Evolutionary conservation across 2,888 invertebrate species (phyloP), one percentile per base, ranked within the genome.

Genomic region (Dermolepida albohirtum): DNA sequence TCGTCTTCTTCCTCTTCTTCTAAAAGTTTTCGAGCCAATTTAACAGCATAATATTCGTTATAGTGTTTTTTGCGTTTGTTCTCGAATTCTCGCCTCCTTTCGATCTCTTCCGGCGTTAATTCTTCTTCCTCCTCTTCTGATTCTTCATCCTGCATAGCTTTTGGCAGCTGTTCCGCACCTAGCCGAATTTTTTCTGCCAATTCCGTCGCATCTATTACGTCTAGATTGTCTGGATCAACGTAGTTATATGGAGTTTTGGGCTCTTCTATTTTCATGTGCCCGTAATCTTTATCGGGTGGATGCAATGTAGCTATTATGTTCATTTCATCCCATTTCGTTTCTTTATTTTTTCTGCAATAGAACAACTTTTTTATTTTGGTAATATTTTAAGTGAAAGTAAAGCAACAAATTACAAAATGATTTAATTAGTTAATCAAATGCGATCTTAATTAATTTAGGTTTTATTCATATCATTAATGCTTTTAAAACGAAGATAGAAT

Each of bases 231-330:
- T 49, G 86, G 83, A 17, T 78, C 78, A 72, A 84, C 84, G 74
- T 88, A 89, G 81, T 89, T 89, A 78, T 89, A 94, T 0, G 99
- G 99, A 27, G 99, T 99, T 84, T 98, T 98, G 1, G 99, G 98
- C 84, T 99, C 99, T 78, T 96, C 95, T 73, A 94, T 91, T 85
- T 98, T 99, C 97, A 98, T 98, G 80, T 97, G 97, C 7, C 99
- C 99, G 84, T 99, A 99, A 85, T 98, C 98, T 85, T 99, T 99
- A 82, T 96, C 96, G 17, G 94, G 88, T 47, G 99, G 99, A 86
- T 99, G 99, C 79, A 97, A 90, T 0, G 99, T 99, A 74, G 97
- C 97, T 77, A 98, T 88, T 74, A 99, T 98, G 85, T 99, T 99
- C 90, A 97, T 95, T 86, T 99, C 99, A 84, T 99, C 99, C 87